Evolutionary conservation across 2,113 vertebrate species (phyloP).

Genomic region (Perca flavescens): DNA sequence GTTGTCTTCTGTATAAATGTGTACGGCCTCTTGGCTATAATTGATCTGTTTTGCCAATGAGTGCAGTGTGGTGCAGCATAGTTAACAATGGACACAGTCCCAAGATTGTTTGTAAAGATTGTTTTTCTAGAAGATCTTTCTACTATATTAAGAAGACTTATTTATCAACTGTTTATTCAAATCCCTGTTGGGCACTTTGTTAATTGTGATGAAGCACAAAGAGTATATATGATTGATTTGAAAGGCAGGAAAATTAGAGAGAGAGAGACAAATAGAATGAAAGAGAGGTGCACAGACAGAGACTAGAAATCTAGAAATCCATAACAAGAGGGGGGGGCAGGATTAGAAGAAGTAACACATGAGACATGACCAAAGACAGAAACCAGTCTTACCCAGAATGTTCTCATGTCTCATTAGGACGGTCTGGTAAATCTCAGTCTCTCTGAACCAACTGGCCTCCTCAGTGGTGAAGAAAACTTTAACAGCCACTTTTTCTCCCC

Average conservation of each 20-base stretch:
- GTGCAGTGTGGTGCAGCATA: constrained; percentile 28
- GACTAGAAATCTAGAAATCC: background rate
- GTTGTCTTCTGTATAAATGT: constrained; percentile 35
- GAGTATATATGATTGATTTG: background rate
- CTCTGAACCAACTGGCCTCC: constrained; percentile 98
- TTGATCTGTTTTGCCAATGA: constrained; percentile 44
- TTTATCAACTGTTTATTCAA: background rate
- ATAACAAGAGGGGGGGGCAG: background rate
- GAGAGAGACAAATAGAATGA: background rate
- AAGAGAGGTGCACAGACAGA: background rate
- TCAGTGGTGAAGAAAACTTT: constrained; percentile 98
- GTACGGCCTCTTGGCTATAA: constrained; percentile 28
- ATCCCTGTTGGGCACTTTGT: background rate
- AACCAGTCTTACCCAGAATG: constrained; percentile 90
- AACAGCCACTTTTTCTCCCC: constrained; percentile 95
- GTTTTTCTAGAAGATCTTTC: too few species aligned
- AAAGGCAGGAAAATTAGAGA: background rate
- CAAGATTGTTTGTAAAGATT: background rate
- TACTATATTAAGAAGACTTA: background rate
- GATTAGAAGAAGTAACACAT: background rate
- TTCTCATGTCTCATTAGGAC: constrained; percentile 98
- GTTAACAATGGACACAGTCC: constrained; percentile 7
- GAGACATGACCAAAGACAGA: background rate
- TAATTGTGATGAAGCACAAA: background rate
- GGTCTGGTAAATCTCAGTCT: constrained; percentile 99